A percentile compares a stretch with the other conserved stretches of the same genome.
These are phyloP conservation scores for Drosophila fungiperda DNA, from an alignment of 2,888 invertebrate genomes.

Conservation along the genomic window DNA sequence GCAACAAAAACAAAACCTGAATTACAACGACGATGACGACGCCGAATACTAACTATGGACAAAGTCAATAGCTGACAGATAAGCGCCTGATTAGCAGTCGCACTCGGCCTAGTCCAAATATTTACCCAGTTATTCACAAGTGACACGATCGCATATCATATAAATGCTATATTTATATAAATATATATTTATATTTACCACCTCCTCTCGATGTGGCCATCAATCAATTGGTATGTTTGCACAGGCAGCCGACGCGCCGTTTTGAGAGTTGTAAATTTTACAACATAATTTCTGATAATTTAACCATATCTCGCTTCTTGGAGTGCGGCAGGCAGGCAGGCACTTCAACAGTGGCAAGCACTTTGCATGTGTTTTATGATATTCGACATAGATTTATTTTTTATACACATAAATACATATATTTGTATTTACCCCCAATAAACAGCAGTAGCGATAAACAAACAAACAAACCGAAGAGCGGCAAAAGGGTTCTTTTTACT, in stretches of 20 bases:
- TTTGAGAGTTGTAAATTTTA: slow-evolving; percentile 75
- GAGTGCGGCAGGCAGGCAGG: slow-evolving; percentile 17
- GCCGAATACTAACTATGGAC: slow-evolving; percentile 3
- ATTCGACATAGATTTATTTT: slow-evolving; percentile 66
- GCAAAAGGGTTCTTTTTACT: slow-evolving; percentile 30
- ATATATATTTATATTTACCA: neutral
- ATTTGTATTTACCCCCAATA: neutral
- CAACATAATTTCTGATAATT: slow-evolving; percentile 81
- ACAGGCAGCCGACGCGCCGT: slow-evolving; percentile 30
- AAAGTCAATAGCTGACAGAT: slow-evolving; percentile 57
- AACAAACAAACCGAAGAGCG: neutral
- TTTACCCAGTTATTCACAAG: slow-evolving; percentile 75
- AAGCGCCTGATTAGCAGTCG: slow-evolving; percentile 75
- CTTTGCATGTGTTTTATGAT: slow-evolving; percentile 76
- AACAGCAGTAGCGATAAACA: neutral
- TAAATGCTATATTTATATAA: neutral
- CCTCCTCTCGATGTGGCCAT: slow-evolving; percentile 38
- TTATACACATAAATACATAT: slow-evolving; percentile 8
- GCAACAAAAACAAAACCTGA: slow-evolving; percentile 42
- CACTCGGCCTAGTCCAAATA: slow-evolving; percentile 53
- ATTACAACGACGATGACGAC: slow-evolving; percentile 47
- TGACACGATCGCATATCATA: slow-evolving; percentile 61
- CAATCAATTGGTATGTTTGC: slow-evolving; percentile 71
- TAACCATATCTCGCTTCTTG: slow-evolving; percentile 42
- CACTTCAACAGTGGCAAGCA: slow-evolving; percentile 58